Evolutionary conservation across 2,113 vertebrate species (phyloP), one percentile per base, ranked within the genome.

Genomic region (Pycnonotus jocosus): DNA sequence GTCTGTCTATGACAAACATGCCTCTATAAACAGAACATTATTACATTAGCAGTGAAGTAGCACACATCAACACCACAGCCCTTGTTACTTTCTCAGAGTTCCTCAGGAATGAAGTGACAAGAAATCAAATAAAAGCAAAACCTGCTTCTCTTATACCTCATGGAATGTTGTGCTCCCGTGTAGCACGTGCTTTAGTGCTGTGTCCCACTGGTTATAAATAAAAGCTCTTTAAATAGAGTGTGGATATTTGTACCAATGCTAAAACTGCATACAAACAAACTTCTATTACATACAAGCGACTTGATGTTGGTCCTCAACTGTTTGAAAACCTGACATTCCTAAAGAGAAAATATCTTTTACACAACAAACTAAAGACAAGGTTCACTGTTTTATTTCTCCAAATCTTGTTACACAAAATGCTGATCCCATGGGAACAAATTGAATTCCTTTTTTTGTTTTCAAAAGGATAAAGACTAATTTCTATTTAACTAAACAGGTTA

Each of bases 171-270:
- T 15, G 31, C 44, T 58, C 38, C 42, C 0, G 0, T 16, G 37
- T 9, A 79, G 45, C 57, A 82, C 2, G 1, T 80, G 57, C 45
- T 65, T 65, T 38, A 72, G 62, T 18, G 58, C 76, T 73, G 30
- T 42, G 47, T 94, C 31, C 78, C 74, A 70, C 70, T 70, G 33
- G 50, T 83, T 95, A 95, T 87, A 96, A 95, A 95, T 94, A 93
- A 88, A 88, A 80, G 5, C 33, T 56, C 93, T 88, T 73, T 86
- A 95, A 90, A 91, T 83, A 95, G 74, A 87, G 4, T 11, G 1
- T 33, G 60, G 62, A 85, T 83, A 66, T 47, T 86, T 82, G 78
- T 91, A 90, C 47, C 20, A 70, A 37, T 37, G 51, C 58, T 94
- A 91, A 70, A 91, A 92, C 16, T 40, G 33, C 35, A 80, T 42